Evolutionary conservation across 2,797 vertebrate genomes (phyloP), one percentile per base, ranked within the genome.

Genomic region (Micropoecilia bifurca): DNA sequence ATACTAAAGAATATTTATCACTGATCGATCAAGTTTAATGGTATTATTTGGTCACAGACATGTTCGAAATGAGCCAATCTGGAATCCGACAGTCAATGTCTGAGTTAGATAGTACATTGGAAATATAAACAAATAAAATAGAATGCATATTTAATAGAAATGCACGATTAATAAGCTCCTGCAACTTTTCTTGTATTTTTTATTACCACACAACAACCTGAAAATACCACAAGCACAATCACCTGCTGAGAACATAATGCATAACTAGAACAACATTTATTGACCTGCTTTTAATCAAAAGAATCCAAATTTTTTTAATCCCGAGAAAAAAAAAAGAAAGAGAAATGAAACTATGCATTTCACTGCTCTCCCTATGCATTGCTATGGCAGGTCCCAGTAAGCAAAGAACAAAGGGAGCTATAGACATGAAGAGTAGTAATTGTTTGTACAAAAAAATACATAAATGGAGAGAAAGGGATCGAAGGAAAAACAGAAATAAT

Each of bases 161-260:
- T 73, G 69, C 81, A 72, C 55, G 20, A 63, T 76, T 71, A 82
- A 74, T 66, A 71, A 30, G 80, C 57, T 80, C 76, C 82, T 89
- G 80, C 76, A 86, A 84, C 75, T 81, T 55, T 59, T 5, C 50
- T 75, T 41, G 47, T 79, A 76, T 82, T 85, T 50, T 91, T 88
- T 75, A 87, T 89, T 79, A 75, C 71, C 69, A 33, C 74, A 86
- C 75, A 88, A 84, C 83, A 85, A 82, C 80, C 80, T 79, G 78
- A 91, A 88, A 85, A 88, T 79, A 87, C 7, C 71, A 28, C 36
- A 80, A 84, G 50, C 61, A 71, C 77, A 80, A 83, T 82, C 82
- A 90, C 22, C 20, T 46, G 63, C 74, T 83, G 72, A 78, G 74
- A 80, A 75, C 61, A 83, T 59, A 81, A 63, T 50, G 45, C 2